A percentile compares a stretch with the other conserved stretches of the same genome.
Evolutionary conservation across 2,888 invertebrate genomes (phyloP).

Genomic region (Erebia ligea): DNA sequence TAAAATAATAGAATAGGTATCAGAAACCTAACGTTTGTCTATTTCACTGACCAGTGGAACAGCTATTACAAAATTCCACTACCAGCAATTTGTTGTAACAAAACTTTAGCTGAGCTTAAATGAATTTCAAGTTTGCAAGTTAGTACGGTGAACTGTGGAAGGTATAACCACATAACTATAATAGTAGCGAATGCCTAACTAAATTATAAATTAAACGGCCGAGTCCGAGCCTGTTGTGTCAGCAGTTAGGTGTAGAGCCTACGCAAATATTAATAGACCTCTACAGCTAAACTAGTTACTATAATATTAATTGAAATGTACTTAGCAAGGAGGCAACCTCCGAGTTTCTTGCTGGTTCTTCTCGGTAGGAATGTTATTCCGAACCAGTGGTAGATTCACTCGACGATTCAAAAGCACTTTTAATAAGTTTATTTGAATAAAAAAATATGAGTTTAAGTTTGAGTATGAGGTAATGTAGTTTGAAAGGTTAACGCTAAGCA

Average conservation of each 20-base stretch:
- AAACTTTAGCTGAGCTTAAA: not conserved
- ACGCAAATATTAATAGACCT: constrained; percentile 10
- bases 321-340: too few relatives aligned
- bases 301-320: too few relatives aligned
- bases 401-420: too few relatives aligned
- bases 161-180: too few relatives aligned
- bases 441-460: too few relatives aligned
- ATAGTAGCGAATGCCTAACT: not conserved
- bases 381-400: too few relatives aligned
- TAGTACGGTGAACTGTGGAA: not conserved
- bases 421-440: too few relatives aligned
- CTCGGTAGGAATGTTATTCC: too few relatives aligned
- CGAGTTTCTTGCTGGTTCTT: too few relatives aligned
- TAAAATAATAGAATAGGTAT: not conserved
- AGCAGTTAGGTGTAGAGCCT: not conserved
- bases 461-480: too few relatives aligned
- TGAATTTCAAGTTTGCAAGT: constrained; percentile 10
- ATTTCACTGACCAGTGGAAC: not conserved
- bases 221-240: not conserved
- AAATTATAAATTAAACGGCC: constrained; percentile 12
- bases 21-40: not conserved
- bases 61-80: not conserved
- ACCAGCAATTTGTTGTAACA: not conserved
- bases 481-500: too few relatives aligned
- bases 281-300: not conserved